These are phyloP conservation scores for Pocillopora damicornis DNA, from an alignment of 64 coral and sea anemone species.

Conservation along the genomic window DNA sequence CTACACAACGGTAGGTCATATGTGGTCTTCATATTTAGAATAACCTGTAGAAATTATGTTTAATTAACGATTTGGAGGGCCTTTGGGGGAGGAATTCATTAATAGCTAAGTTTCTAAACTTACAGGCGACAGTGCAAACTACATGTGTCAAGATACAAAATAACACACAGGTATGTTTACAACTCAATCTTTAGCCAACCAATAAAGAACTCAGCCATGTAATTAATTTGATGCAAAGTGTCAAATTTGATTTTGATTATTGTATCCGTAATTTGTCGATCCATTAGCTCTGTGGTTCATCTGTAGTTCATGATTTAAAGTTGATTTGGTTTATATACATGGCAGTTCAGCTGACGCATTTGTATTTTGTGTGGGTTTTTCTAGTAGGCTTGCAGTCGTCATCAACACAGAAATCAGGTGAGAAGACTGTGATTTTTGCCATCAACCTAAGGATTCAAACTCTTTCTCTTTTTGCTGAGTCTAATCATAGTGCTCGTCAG, in stretches of 20 bases:
- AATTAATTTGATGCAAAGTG: neutral
- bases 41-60: no score
- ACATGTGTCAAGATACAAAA: neutral
- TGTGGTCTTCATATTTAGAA: no score
- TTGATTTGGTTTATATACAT: neutral
- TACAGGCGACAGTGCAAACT: neutral
- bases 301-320: neutral
- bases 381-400: neutral
- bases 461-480: neutral
- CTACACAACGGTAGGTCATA: no score
- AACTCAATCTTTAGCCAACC: neutral
- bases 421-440: neutral
- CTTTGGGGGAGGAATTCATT: neutral
- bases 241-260: neutral
- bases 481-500: neutral
- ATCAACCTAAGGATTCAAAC: neutral
- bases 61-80: no score
- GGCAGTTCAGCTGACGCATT: neutral
- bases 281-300: neutral
- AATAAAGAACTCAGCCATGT: neutral
- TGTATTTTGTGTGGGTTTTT: neutral
- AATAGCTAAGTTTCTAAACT: neutral
- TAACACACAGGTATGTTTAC: neutral
- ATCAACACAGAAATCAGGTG: neutral
- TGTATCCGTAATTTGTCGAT: neutral